phyloP scores from a whole-genome alignment of 2,888 invertebrate species.

The Mythimna ferrago region DNA sequence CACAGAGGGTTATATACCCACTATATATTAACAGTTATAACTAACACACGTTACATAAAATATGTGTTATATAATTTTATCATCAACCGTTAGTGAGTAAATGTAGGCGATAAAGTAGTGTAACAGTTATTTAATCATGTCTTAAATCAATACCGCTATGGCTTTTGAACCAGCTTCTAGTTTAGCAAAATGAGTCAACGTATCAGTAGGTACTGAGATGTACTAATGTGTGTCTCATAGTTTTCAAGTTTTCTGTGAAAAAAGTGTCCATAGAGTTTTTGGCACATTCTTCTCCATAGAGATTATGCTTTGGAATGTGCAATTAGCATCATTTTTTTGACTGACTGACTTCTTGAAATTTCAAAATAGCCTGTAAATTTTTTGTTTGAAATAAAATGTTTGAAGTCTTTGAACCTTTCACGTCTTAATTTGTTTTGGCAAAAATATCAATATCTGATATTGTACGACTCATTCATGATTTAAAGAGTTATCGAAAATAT shows the following conservation, averaged over 20 bases:
- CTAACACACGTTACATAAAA: too few species aligned
- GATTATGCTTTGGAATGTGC: too few species aligned
- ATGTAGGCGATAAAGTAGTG: constrained; percentile 19
- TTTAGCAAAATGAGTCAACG: neutral
- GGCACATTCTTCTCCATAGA: too few species aligned
- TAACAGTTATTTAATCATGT: neutral
- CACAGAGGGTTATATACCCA: too few species aligned
- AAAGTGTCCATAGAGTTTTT: too few species aligned
- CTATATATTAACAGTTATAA: too few species aligned
- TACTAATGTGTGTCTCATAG: neutral
- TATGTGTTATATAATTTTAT: neutral
- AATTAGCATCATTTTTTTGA: too few species aligned
- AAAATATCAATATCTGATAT: neutral
- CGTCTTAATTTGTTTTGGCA: neutral
- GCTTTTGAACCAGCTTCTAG: neutral
- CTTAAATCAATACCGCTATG: constrained; percentile 13
- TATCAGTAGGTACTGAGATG: neutral
- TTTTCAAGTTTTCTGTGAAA: too few species aligned
- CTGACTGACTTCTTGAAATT: too few species aligned
- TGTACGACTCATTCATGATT: neutral
- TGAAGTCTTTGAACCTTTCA: too few species aligned
- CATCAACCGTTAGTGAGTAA: neutral
- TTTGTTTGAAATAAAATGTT: too few species aligned
- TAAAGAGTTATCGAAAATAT: neutral
- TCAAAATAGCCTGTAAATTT: too few species aligned